These are phyloP conservation scores for Esox lucius DNA, from an alignment of 2,797 vertebrate species.

Conservation along the genomic window DNA sequence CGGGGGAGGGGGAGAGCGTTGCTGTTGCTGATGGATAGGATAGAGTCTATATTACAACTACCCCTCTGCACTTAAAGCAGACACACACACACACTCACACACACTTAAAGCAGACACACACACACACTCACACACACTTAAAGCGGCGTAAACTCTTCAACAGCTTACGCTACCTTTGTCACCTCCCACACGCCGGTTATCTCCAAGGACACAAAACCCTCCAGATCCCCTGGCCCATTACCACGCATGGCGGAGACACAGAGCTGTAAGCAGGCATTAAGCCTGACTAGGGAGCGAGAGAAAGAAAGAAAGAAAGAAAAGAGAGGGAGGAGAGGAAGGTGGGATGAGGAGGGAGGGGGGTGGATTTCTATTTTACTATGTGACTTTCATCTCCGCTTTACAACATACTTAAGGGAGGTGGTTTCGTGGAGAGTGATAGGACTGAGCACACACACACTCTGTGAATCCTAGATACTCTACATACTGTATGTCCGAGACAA, in stretches of 20 bases:
- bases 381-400: slow-evolving; percentile 69
- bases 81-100: slow-evolving; percentile 1
- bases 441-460: slow-evolving; percentile 20
- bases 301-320: slow-evolving; percentile 27
- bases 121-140: not conserved
- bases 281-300: slow-evolving; percentile 64
- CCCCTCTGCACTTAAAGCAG: slow-evolving; percentile 65
- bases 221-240: slow-evolving; percentile 76
- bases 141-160: slow-evolving; percentile 4
- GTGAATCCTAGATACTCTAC: slow-evolving; percentile 34
- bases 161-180: slow-evolving; percentile 76
- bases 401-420: slow-evolving; percentile 55
- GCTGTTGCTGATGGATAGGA: slow-evolving; percentile 46
- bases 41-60: slow-evolving; percentile 14
- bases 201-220: slow-evolving; percentile 77
- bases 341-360: slow-evolving; percentile 36
- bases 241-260: slow-evolving; percentile 74
- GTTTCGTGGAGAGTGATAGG: not conserved
- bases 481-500: not conserved
- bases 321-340: slow-evolving; percentile 50
- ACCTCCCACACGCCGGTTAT: slow-evolving; percentile 78
- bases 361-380: slow-evolving; percentile 64
- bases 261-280: slow-evolving; percentile 76
- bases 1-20: not conserved
- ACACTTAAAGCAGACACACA: slow-evolving; percentile 22